These are phyloP conservation scores for Phytoseiulus persimilis DNA, from an alignment of 2,888 invertebrate species.

Conservation along the genomic window DNA sequence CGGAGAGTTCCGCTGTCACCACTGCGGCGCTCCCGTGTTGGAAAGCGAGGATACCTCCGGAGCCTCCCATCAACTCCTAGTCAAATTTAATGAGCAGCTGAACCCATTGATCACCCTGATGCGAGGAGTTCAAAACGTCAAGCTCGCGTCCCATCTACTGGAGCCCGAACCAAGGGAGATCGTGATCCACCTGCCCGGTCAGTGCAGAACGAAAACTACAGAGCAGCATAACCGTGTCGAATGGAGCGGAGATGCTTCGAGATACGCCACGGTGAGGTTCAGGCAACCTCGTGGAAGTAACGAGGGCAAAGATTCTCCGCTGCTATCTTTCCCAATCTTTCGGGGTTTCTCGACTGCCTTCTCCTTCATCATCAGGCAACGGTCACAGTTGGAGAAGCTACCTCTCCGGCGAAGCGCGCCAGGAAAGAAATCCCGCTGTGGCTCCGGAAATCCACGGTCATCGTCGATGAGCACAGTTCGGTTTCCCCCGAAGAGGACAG, in stretches of 20 bases:
- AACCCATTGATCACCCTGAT: conserved; percentile 79
- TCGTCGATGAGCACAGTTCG: conserved; percentile 51
- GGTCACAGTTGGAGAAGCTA: conserved; percentile 1
- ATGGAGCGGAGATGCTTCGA: conserved; percentile 89
- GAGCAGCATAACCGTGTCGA: conserved; percentile 42
- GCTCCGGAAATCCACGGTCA: conserved; percentile 87
- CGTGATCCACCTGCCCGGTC: conserved; percentile 48
- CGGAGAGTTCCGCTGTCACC: conserved; percentile 72
- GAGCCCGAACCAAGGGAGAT: conserved; percentile 75
- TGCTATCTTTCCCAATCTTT: too few species aligned
- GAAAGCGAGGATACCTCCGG: conserved; percentile 87
- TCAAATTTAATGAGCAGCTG: conserved; percentile 86
- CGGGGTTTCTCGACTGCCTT: too few species aligned
- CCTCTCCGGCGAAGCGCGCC: not conserved
- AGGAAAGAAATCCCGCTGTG: conserved; percentile 72
- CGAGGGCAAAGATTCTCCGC: not conserved
- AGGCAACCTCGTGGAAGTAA: too few species aligned
- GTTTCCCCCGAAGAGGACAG: conserved; percentile 48
- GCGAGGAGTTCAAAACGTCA: conserved; percentile 83
- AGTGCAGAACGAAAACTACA: conserved; percentile 21
- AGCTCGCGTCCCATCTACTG: conserved; percentile 79
- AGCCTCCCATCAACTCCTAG: conserved; percentile 78
- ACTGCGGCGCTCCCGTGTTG: conserved; percentile 77
- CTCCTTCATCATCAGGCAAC: not conserved
- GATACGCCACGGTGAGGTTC: conserved; percentile 48